Percentiles rank a stretch among this genome's conserved stretches.
Conservation (phyloP, 92 coral and sea anemone genomes). For the Epizoanthus stellaris region DNA sequence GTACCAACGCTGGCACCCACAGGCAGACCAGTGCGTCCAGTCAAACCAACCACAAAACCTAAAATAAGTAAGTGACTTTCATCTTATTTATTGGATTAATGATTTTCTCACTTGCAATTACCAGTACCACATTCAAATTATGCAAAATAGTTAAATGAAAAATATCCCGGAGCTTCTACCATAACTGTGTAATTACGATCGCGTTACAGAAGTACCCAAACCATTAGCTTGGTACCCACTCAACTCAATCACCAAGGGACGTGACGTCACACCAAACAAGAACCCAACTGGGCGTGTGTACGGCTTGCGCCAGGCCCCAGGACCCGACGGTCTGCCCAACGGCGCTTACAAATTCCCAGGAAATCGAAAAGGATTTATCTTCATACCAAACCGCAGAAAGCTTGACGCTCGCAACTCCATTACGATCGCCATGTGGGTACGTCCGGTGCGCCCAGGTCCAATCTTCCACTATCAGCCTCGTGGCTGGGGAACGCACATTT, state of each 20-base stretch:
- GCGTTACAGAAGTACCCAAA: slow-evolving; percentile 55
- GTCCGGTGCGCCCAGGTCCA: slow-evolving; percentile 72
- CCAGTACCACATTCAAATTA: no score
- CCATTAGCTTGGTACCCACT: slow-evolving; percentile 71
- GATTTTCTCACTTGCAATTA: no score
- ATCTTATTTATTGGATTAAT: no score
- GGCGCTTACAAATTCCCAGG: slow-evolving; percentile 75
- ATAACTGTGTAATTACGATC: background rate
- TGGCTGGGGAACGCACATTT: slow-evolving; percentile 78
- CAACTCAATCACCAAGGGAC: slow-evolving; percentile 51
- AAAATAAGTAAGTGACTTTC: no score
- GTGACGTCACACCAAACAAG: slow-evolving; percentile 66
- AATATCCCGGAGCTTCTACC: no score
- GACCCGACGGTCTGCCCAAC: slow-evolving; percentile 78
- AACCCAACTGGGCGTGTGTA: slow-evolving; percentile 70
- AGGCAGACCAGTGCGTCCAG: no score
- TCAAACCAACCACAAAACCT: no score
- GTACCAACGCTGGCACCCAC: no score
- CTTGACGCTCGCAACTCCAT: slow-evolving; percentile 70
- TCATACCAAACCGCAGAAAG: slow-evolving; percentile 64
- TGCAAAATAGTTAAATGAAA: no score
- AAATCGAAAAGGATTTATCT: slow-evolving; percentile 54
- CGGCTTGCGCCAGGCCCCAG: slow-evolving; percentile 61
- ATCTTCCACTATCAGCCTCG: slow-evolving; percentile 70
- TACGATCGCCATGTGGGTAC: slow-evolving; percentile 80